These are phyloP conservation scores for Sciaenops ocellatus DNA, from an alignment of 2,797 vertebrate genomes.

Conservation along the genomic window DNA sequence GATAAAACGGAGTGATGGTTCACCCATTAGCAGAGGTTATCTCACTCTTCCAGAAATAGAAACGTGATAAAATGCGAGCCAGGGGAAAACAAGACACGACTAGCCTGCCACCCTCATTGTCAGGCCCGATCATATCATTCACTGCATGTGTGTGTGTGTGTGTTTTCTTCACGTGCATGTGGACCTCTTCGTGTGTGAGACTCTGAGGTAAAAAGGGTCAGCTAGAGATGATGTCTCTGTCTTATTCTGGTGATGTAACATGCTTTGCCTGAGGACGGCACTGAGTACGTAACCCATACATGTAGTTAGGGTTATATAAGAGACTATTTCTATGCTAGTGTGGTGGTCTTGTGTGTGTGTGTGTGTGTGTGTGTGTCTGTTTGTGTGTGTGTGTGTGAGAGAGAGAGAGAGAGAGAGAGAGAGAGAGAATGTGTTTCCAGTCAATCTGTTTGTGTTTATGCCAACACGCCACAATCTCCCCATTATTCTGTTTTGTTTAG, in stretches of 20 bases:
- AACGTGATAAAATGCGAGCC: conserved; percentile 42
- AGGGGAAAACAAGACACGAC: conserved; percentile 34
- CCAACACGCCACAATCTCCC: not conserved
- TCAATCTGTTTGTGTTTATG: not conserved
- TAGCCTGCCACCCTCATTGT: conserved; percentile 27
- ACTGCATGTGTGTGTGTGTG: conserved; percentile 1
- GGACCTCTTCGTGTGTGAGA: conserved; percentile 5
- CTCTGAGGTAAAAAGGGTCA: conserved; percentile 31
- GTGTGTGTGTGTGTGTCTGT: not conserved
- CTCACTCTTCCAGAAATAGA: conserved; percentile 58
- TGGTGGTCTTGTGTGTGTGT: conserved; percentile 15
- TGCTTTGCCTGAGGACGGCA: conserved; percentile 34
- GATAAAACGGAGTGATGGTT: conserved; percentile 37
- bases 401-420: too few species aligned
- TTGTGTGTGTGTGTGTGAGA: not conserved
- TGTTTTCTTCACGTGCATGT: conserved; percentile 17
- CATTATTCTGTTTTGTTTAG: conserved; percentile 25
- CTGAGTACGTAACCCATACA: conserved; percentile 31
- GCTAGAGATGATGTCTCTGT: conserved; percentile 35
- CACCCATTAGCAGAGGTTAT: conserved; percentile 47
- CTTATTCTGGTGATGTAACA: conserved; percentile 59
- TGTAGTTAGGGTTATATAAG: conserved; percentile 61
- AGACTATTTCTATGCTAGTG: conserved; percentile 32
- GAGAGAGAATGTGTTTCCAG: not conserved
- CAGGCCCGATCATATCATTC: conserved; percentile 27